Evolutionary conservation across 1,140 invertebrate species (phyloP), one percentile per base, ranked within the genome.

Genomic region (Philotrypesis tridentata): DNA sequence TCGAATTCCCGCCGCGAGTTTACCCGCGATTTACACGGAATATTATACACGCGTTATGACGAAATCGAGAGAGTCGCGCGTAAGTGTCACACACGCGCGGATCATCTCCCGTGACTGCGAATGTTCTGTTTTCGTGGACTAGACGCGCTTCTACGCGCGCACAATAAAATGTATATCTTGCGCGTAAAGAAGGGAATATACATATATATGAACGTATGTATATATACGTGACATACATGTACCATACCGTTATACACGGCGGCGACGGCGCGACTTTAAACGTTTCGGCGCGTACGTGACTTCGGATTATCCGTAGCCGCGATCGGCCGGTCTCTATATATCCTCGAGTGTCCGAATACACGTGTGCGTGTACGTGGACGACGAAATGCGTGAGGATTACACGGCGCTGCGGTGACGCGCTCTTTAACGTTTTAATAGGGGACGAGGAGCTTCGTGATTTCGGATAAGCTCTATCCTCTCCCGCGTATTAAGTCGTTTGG

Each of bases 201-300:
- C 40, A 27, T 23, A 61, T 27, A 67, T 25, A 7, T 21, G n/a
- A 31, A n/a, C 68, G 31, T 71, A 17, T 68, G 27, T n/a, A n/a
- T 63, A 23, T 37, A 25, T n/a, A n/a, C n/a, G n/a, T n/a, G n/a
- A n/a, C n/a, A n/a, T n/a, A n/a, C n/a, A n/a, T n/a, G n/a, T n/a
- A n/a, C n/a, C n/a, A n/a, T 73, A 73, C 71, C 71, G 71, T 48
- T 74, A 74, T 25, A 74, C 40, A n/a, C n/a, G n/a, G n/a, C n/a
- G n/a, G n/a, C n/a, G 25, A 25, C 29, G 68, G 33, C 21, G 27
- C 68, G 27, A 33, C 68, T n/a, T n/a, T 27, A 43, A 70, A n/a
- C 67, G 71, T 65, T 65, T 65, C 61, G 23, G 25, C 61, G 11
- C 17, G 12, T 63, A 73, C 71, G 71, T 55, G 71, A 48, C 37